Conservation (phyloP, 2,797 vertebrate genomes). For the Artibeus jamaicensis region DNA sequence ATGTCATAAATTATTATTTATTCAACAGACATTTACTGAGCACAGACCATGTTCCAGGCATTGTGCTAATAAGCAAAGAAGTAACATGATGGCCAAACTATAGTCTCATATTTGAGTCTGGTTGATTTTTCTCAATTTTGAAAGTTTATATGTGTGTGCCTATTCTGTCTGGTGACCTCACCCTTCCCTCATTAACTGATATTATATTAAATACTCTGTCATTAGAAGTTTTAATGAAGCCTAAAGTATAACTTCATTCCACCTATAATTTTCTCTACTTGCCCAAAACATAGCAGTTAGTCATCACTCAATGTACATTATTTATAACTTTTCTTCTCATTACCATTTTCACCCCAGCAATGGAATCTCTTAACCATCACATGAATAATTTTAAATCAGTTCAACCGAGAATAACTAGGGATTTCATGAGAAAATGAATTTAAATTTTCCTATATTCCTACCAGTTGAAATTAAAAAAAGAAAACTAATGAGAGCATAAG, state of each 20-base stretch:
- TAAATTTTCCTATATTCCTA: neutral
- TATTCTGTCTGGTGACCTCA: neutral
- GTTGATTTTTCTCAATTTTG: no score
- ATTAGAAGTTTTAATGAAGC: slow-evolving; percentile 12
- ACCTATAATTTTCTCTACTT: neutral
- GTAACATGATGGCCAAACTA: accelerated
- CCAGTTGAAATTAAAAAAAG: neutral
- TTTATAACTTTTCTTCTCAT: slow-evolving; percentile 44
- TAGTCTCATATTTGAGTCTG: neutral
- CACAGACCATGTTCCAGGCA: neutral
- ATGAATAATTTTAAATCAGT: slow-evolving; percentile 37
- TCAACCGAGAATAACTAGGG: slow-evolving; percentile 37
- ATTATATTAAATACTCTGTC: slow-evolving; percentile 35
- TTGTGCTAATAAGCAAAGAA: neutral
- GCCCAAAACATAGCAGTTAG: neutral
- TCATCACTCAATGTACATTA: neutral
- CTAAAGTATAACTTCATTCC: neutral
- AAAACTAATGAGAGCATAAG: neutral
- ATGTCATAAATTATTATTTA: neutral
- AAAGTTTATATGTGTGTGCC: neutral
- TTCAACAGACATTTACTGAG: neutral
- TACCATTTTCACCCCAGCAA: slow-evolving; percentile 37
- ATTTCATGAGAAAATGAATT: slow-evolving; percentile 28
- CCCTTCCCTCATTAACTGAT: slow-evolving; percentile 4
- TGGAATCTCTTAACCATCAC: neutral